Percentiles rank a stretch among this genome's conserved stretches.
Conservation (phyloP, 2,888 invertebrate genomes). For the Lasioglossum marginatum region DNA sequence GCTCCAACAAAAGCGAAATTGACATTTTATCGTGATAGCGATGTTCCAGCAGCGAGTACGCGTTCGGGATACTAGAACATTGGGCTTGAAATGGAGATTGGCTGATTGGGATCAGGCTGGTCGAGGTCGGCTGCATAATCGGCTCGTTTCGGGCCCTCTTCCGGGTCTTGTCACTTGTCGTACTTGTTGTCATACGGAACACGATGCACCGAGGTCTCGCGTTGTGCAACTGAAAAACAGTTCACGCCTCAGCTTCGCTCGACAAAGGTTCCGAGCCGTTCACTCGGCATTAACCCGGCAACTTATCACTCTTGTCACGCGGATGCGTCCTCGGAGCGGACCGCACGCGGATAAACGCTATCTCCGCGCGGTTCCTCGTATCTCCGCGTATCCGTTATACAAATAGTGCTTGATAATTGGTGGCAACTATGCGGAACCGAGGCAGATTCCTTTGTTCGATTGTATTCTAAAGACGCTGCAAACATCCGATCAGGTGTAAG, state of each 20-base stretch:
- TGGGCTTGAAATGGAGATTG: conserved; percentile 42
- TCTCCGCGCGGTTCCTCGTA: not conserved
- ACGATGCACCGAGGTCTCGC: not conserved
- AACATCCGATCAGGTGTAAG: not conserved
- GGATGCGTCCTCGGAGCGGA: conserved; percentile 28
- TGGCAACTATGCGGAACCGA: not conserved
- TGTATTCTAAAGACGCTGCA: not conserved
- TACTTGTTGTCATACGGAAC: conserved; percentile 2
- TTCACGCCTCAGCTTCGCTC: conserved; percentile 32
- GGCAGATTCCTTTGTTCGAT: not conserved
- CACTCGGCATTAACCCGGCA: conserved; percentile 48
- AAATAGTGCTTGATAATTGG: conserved; percentile 2
- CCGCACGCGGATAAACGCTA: conserved; percentile 4
- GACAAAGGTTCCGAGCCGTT: conserved; percentile 14
- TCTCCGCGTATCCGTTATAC: not conserved
- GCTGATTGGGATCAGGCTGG: conserved; percentile 42
- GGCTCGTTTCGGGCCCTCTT: conserved; percentile 28
- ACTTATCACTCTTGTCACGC: conserved; percentile 33
- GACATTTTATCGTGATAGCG: not conserved
- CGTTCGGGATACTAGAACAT: conserved; percentile 34
- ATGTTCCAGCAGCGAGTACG: not conserved
- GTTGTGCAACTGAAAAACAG: not conserved
- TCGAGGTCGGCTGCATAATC: conserved; percentile 34
- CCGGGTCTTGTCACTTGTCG: conserved; percentile 37
- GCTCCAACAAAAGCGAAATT: not conserved